Conservation (phyloP, 2,888 invertebrate species). For the Polymixis lichenea region DNA sequence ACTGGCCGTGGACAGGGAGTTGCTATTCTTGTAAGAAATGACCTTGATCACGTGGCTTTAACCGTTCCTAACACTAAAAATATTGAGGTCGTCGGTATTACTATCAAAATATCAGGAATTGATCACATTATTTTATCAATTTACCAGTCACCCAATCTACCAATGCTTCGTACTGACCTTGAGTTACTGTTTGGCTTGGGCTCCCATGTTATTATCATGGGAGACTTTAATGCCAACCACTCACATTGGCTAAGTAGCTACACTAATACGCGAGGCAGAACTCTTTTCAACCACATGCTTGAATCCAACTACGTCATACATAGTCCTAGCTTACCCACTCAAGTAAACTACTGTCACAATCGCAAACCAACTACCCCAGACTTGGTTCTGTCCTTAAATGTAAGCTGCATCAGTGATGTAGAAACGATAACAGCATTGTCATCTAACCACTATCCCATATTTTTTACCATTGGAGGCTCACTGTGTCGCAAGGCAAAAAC, state of each 20-base stretch:
- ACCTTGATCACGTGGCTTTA: too few relatives aligned
- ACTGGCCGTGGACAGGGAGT: too few relatives aligned
- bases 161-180: too few relatives aligned
- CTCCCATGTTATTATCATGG: too few relatives aligned
- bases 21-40: too few relatives aligned
- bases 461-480: neutral
- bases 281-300: conserved; percentile 1
- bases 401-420: neutral
- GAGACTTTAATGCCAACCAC: too few relatives aligned
- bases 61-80: too few relatives aligned
- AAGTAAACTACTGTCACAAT: neutral
- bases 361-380: neutral
- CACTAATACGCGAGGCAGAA: neutral
- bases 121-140: too few relatives aligned
- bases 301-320: neutral
- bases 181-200: too few relatives aligned
- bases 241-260: neutral
- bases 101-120: too few relatives aligned
- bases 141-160: too few relatives aligned
- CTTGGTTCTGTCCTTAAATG: neutral
- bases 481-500: neutral
- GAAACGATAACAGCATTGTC: conserved; percentile 2
- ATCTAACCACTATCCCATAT: neutral
- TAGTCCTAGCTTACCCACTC: neutral
- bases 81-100: too few relatives aligned